phyloP scores from a whole-genome alignment of 1,140 invertebrate genomes.

The Drosophila auraria region DNA sequence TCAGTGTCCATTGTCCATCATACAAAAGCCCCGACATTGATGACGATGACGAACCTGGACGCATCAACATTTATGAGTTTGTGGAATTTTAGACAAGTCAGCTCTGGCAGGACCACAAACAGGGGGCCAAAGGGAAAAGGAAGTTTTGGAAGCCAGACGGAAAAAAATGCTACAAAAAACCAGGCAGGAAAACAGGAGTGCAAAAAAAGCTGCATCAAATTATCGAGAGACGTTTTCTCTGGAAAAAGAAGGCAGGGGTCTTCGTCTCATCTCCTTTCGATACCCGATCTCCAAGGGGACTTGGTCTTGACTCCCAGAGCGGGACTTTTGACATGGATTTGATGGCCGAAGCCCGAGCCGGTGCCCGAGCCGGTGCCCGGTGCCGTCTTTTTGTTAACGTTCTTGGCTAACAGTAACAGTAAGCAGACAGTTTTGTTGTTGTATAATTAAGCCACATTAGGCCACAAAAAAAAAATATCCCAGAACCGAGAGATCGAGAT shows the following conservation, averaged over 20 bases:
- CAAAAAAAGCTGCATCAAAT: conserved; percentile 63
- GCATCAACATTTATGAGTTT: conserved; percentile 79
- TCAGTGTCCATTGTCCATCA: conserved; percentile 47
- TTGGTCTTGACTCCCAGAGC: conserved; percentile 48
- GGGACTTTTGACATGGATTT: conserved; percentile 77
- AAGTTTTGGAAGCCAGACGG: conserved; percentile 15
- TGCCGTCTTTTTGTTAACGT: conserved; percentile 27
- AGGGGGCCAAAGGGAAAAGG: neutral
- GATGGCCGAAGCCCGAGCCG: conserved; percentile 40
- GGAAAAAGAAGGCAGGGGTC: conserved; percentile 52
- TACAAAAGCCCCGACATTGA: conserved; percentile 46
- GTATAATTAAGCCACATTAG: conserved; percentile 81
- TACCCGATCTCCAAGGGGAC: conserved; percentile 22
- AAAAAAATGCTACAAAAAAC: conserved; percentile 1
- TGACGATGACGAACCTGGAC: conserved; percentile 68
- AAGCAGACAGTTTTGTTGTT: conserved; percentile 45
- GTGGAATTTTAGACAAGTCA: conserved; percentile 69
- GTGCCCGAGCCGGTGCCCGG: conserved; percentile 13
- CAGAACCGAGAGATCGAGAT: no score
- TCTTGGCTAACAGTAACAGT: conserved; percentile 64
- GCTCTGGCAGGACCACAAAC: conserved; percentile 17
- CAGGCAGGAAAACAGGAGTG: conserved; percentile 15
- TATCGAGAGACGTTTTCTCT: conserved; percentile 69
- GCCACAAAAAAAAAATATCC: conserved; percentile 23
- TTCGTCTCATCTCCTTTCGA: conserved; percentile 16